Evolutionary conservation across 2,888 invertebrate genomes (phyloP).

Genomic region (Oscheius sp.): DNA sequence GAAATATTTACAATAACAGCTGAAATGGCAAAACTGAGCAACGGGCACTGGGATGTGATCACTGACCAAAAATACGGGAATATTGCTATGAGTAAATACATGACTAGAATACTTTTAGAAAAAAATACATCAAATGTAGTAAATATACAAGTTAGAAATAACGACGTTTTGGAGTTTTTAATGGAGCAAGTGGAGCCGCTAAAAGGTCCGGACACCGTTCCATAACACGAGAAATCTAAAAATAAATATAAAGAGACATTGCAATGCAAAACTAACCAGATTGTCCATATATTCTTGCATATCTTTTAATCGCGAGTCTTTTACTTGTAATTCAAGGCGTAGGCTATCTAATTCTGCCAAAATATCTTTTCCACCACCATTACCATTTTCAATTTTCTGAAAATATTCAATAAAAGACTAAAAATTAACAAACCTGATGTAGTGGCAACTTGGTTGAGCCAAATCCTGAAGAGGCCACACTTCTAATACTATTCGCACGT

Average conservation of each 20-base stretch:
- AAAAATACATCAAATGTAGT: neutral
- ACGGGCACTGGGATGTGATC: neutral
- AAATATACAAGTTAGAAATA: conserved; percentile 16
- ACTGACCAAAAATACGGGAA: neutral
- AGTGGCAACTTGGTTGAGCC: conserved; percentile 38
- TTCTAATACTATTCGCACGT: conserved; percentile 45
- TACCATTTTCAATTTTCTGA: conserved; percentile 24
- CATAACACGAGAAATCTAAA: conserved; percentile 54
- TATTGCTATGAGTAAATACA: neutral
- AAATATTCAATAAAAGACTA: neutral
- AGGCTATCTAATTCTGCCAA: conserved; percentile 65
- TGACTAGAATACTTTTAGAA: neutral
- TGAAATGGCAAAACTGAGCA: conserved; percentile 3
- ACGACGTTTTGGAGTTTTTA: conserved; percentile 5
- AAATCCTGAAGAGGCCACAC: conserved; percentile 51
- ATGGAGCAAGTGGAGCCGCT: conserved; percentile 40
- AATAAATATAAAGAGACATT: neutral
- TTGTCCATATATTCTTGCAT: conserved; percentile 57
- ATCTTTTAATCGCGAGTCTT: conserved; percentile 56
- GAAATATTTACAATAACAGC: neutral
- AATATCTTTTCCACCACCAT: conserved; percentile 47
- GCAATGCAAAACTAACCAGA: conserved; percentile 74
- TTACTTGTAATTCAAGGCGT: conserved; percentile 61
- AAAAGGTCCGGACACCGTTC: conserved; percentile 55
- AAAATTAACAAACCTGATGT: neutral